A percentile compares a stretch with the other conserved stretches of the same genome.
These are phyloP conservation scores for Chydorus sphaericus DNA, from an alignment of 2,888 invertebrate species.

Conservation along the genomic window DNA sequence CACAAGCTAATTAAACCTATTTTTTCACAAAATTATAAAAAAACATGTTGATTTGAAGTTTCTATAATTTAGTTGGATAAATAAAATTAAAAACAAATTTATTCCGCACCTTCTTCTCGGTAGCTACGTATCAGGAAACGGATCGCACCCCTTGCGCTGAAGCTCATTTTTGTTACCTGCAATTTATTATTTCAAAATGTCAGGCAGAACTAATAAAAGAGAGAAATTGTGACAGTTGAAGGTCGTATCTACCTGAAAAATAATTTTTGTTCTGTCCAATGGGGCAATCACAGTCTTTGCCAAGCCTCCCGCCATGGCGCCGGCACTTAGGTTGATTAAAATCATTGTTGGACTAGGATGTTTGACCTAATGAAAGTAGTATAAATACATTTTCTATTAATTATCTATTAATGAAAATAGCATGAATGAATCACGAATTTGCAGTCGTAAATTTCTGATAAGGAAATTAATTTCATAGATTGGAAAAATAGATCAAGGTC, in stretches of 20 bases:
- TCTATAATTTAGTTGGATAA: not conserved
- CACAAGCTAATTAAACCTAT: constrained; percentile 60
- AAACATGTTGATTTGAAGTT: not conserved
- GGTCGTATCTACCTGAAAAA: constrained; percentile 11
- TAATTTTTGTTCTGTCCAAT: constrained; percentile 88
- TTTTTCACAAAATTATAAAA: not conserved
- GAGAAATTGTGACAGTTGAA: no score
- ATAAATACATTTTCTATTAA: not conserved
- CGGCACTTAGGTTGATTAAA: constrained; percentile 69
- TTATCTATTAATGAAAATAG: no score
- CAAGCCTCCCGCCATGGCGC: constrained; percentile 73
- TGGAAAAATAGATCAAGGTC: no score
- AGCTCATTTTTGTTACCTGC: constrained; percentile 44
- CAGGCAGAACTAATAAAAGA: no score
- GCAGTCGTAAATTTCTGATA: no score
- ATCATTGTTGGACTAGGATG: constrained; percentile 37
- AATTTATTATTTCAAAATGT: constrained; percentile 14
- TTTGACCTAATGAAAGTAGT: not conserved
- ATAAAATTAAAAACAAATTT: not conserved
- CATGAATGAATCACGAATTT: no score
- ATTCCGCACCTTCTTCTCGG: constrained; percentile 42
- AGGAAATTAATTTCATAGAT: no score
- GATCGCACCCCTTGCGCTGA: constrained; percentile 54
- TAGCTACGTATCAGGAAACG: constrained; percentile 51
- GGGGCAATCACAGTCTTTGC: constrained; percentile 92